Conservation (phyloP, 2,797 vertebrate genomes). For the Cryptoblepharus egeriae region DNA sequence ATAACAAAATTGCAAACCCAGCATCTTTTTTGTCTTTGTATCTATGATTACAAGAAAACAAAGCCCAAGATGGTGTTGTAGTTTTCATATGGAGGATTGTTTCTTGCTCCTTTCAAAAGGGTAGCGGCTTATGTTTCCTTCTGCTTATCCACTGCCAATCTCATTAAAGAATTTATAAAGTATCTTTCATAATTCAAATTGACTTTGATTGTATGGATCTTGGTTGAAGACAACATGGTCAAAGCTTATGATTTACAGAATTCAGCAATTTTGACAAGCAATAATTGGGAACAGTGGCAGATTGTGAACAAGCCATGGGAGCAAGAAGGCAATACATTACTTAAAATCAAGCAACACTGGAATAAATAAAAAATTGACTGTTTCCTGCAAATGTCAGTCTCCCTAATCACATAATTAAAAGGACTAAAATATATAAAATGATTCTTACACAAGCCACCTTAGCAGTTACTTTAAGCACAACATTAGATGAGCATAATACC, state of each 20-base stretch:
- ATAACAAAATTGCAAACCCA: slow-evolving; percentile 22
- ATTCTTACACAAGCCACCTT: slow-evolving; percentile 2
- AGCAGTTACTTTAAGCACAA: slow-evolving; percentile 19
- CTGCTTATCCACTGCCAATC: not conserved
- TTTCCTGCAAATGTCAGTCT: slow-evolving; percentile 15
- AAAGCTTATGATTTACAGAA: slow-evolving; percentile 33
- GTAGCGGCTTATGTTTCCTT: slow-evolving; percentile 22
- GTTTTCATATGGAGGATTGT: not conserved
- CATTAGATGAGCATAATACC: not conserved
- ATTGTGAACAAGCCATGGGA: slow-evolving; percentile 21
- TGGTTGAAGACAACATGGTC: slow-evolving; percentile 1
- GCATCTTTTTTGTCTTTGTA: slow-evolving; percentile 12
- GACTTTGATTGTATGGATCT: slow-evolving; percentile 38
- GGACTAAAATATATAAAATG: slow-evolving; percentile 17
- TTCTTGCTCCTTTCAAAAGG: not conserved
- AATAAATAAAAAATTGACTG: fast-evolving
- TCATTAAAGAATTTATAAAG: slow-evolving; percentile 31
- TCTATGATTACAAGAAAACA: slow-evolving; percentile 28
- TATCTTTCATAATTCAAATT: slow-evolving; percentile 12
- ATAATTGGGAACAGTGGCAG: not conserved
- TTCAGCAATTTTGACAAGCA: slow-evolving; percentile 47
- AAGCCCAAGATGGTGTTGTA: fast-evolving
- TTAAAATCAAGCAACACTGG: slow-evolving; percentile 25
- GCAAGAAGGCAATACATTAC: slow-evolving; percentile 31
- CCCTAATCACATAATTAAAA: slow-evolving; percentile 25